phyloP scores from a whole-genome alignment of 2,797 vertebrate species.

The Caiman crocodilus region DNA sequence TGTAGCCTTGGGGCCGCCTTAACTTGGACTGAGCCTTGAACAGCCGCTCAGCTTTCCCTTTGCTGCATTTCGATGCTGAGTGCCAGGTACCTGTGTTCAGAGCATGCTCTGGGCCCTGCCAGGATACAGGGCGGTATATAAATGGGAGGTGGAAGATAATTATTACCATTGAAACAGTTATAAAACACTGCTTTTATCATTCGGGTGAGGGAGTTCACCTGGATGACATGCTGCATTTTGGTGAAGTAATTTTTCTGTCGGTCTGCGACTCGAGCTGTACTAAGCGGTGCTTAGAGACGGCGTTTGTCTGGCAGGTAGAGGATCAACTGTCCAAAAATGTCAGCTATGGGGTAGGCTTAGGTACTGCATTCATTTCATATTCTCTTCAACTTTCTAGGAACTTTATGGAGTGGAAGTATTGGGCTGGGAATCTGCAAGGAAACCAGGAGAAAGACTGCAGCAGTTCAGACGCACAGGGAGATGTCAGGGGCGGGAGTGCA shows the following conservation, averaged over 20 bases:
- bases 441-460: neutral
- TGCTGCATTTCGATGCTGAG: neutral
- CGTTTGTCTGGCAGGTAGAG: neutral
- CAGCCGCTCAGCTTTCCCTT: neutral
- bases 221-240: neutral
- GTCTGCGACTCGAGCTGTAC: neutral
- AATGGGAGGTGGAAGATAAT: neutral
- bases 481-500: neutral
- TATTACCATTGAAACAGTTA: neutral
- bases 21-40: neutral
- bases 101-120: neutral
- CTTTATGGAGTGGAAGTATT: neutral
- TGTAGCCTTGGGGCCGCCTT: neutral
- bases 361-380: neutral
- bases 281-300: neutral
- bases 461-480: neutral
- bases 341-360: neutral
- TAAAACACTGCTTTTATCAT: neutral
- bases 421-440: neutral
- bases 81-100: neutral
- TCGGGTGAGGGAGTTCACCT: neutral
- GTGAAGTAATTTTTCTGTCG: neutral
- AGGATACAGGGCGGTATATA: neutral
- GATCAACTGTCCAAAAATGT: neutral
- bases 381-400: neutral